phyloP scores from a whole-genome alignment of 1,140 invertebrate genomes.

The Helicoverpa zea region DNA sequence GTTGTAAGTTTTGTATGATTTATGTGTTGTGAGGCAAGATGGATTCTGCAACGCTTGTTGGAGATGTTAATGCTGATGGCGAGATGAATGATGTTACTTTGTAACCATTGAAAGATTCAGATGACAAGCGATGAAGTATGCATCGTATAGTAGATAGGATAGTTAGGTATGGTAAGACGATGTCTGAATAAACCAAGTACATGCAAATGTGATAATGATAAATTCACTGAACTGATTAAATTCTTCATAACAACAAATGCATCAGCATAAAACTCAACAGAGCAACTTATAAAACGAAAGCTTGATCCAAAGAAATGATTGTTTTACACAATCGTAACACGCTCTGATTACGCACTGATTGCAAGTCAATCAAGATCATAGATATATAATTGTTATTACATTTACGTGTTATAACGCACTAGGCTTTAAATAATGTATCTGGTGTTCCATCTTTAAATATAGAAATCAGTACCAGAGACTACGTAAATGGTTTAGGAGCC shows the following conservation, averaged over 20 bases:
- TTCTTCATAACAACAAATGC: background rate
- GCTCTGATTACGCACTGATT: conserved; percentile 27
- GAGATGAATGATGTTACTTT: background rate
- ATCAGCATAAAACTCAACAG: background rate
- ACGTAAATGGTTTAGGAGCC: no score
- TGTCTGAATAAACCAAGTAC: no score
- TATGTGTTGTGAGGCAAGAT: conserved; percentile 21
- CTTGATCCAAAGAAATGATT: conserved; percentile 11
- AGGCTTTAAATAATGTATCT: background rate
- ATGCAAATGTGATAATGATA: no score
- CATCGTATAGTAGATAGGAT: no score
- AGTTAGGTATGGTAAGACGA: no score
- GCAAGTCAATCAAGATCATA: conserved; percentile 40
- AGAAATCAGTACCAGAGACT: background rate
- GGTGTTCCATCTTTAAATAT: background rate
- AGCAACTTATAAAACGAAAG: background rate
- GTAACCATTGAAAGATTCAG: background rate
- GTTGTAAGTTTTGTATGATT: conserved; percentile 32
- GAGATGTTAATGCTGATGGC: background rate
- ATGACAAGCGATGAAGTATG: background rate
- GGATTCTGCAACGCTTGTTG: conserved; percentile 16
- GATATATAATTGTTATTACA: conserved; percentile 38
- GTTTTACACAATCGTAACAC: conserved; percentile 24
- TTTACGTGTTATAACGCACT: conserved; percentile 2
- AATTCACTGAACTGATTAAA: background rate